These are phyloP conservation scores for Gibbula magus DNA, from an alignment of 2,888 invertebrate species.

Conservation along the genomic window DNA sequence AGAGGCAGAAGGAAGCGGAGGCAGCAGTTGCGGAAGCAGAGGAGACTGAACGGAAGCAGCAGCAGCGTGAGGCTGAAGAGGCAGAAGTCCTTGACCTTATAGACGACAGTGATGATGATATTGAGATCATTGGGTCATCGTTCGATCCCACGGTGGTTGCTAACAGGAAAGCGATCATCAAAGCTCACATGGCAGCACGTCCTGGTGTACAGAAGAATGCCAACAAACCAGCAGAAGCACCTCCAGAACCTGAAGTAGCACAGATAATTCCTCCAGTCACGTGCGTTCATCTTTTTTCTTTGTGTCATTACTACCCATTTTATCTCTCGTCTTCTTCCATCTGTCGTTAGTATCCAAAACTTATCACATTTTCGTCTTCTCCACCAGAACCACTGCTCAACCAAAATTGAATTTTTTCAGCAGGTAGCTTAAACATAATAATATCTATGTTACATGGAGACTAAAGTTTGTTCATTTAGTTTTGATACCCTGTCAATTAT, in stretches of 20 bases:
- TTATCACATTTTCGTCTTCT: too few species aligned
- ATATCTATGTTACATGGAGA: too few species aligned
- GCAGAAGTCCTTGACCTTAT: slow-evolving; percentile 43
- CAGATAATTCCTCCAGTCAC: neutral
- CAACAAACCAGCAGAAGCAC: neutral
- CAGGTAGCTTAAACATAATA: too few species aligned
- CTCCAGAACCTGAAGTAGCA: neutral
- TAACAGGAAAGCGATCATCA: slow-evolving; percentile 1
- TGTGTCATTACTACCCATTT: too few species aligned
- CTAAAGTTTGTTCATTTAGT: too few species aligned
- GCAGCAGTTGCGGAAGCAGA: slow-evolving; percentile 14
- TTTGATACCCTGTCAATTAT: too few species aligned
- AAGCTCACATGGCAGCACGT: slow-evolving; percentile 14
- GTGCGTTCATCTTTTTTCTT: neutral
- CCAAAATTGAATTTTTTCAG: too few species aligned
- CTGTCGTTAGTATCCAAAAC: too few species aligned
- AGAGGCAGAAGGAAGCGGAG: slow-evolving; percentile 29
- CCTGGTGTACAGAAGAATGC: neutral
- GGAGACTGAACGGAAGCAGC: slow-evolving; percentile 16
- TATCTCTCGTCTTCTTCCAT: too few species aligned
- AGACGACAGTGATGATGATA: slow-evolving; percentile 69
- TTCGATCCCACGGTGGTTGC: slow-evolving; percentile 41
- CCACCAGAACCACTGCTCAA: too few species aligned
- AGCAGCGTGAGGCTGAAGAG: neutral
- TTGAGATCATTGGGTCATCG: slow-evolving; percentile 64